phyloP scores from a whole-genome alignment of 92 coral and sea anemone species.

The Bergia puertoricense region DNA sequence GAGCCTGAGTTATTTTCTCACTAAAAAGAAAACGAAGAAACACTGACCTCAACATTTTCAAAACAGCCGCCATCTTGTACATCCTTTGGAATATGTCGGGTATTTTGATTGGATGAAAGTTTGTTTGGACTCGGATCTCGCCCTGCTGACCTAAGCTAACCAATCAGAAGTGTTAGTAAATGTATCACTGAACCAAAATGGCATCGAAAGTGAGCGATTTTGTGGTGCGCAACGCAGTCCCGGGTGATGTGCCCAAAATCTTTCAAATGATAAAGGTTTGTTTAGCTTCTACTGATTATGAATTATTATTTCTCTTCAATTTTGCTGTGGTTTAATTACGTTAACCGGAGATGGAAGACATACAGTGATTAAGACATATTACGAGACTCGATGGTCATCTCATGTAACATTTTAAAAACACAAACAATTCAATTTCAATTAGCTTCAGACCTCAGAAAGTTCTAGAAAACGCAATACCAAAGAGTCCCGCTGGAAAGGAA shows the following conservation, averaged over 20 bases:
- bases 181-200: neutral
- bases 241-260: neutral
- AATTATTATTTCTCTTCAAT: neutral
- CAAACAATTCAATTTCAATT: too few species aligned
- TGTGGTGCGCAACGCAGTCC: neutral
- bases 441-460: too few species aligned
- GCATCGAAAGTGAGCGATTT: neutral
- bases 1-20: too few species aligned
- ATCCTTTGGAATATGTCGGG: neutral
- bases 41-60: neutral
- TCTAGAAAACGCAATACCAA: too few species aligned
- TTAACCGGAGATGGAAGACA: too few species aligned
- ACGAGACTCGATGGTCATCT: too few species aligned
- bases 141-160: neutral
- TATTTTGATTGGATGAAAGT: neutral
- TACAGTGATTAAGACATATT: too few species aligned
- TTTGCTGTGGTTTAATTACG: neutral
- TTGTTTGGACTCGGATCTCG: neutral
- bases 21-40: too few species aligned
- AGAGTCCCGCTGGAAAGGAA: too few species aligned
- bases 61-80: neutral
- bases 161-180: neutral
- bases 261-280: constrained; percentile 9
- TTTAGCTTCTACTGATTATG: neutral
- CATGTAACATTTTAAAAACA: too few species aligned